A percentile compares a stretch with the other conserved stretches of the same genome.
Conservation (phyloP, 1,140 invertebrate genomes). For the Cotesia glomerata region DNA sequence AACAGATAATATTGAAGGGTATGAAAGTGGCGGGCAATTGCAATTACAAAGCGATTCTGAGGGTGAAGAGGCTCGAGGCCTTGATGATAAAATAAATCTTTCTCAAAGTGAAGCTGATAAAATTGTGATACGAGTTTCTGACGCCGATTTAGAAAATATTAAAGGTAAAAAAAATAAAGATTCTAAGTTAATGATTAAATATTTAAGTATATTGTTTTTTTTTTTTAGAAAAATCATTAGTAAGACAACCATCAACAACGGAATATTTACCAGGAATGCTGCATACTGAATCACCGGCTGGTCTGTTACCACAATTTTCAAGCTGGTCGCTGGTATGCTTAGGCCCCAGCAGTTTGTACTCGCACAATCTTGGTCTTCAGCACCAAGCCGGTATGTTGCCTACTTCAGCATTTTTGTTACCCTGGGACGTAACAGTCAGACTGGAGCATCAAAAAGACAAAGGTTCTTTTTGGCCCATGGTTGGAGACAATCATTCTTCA, state of each 20-base stretch:
- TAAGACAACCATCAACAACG: constrained; percentile 81
- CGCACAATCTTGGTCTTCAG: constrained; percentile 83
- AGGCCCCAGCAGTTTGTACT: constrained; percentile 89
- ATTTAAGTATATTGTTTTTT: constrained; percentile 2
- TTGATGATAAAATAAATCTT: constrained; percentile 53
- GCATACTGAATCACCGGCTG: constrained; percentile 77
- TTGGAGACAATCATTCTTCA: constrained; percentile 46
- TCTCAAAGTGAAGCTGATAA: constrained; percentile 58
- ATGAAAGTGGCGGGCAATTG: constrained; percentile 55
- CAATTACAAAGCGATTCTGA: constrained; percentile 48
- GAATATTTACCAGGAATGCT: constrained; percentile 92
- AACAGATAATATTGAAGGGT: constrained; percentile 54
- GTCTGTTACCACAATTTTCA: constrained; percentile 85
- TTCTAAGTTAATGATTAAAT: neutral
- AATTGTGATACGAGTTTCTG: constrained; percentile 61
- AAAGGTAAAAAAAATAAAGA: constrained; percentile 49
- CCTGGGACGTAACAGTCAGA: constrained; percentile 90
- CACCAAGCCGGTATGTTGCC: constrained; percentile 86
- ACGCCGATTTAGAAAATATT: constrained; percentile 52
- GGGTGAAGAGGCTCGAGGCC: constrained; percentile 46
- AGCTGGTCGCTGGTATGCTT: constrained; percentile 93
- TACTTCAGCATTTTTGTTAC: constrained; percentile 89
- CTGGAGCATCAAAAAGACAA: constrained; percentile 60
- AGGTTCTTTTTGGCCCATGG: constrained; percentile 54
- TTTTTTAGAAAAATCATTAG: constrained; percentile 66